Percentiles rank a stretch among this genome's conserved stretches.
phyloP scores from a whole-genome alignment of 2,888 invertebrate genomes.

The Hydrotaea diabolus region DNA sequence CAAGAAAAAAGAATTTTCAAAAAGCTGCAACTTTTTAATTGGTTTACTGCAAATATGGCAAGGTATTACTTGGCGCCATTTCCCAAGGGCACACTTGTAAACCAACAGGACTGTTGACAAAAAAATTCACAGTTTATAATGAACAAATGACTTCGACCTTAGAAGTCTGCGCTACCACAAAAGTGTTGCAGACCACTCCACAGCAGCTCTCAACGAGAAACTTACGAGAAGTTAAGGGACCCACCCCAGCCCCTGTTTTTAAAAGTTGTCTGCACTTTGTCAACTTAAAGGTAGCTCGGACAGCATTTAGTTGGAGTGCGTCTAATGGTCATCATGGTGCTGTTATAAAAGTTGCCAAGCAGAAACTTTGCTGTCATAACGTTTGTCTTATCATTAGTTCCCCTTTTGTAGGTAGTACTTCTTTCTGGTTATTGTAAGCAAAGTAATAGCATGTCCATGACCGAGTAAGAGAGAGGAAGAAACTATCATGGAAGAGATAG shows the following conservation, averaged over 20 bases:
- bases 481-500: not conserved
- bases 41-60: no score
- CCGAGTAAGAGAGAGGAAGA: no score
- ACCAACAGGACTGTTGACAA: not conserved
- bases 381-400: not conserved
- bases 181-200: not conserved
- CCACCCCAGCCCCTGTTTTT: not conserved
- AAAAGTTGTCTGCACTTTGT: not conserved
- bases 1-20: no score
- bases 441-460: not conserved
- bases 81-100: no score
- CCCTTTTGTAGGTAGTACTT: not conserved
- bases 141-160: not conserved
- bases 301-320: not conserved
- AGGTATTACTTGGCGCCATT: no score
- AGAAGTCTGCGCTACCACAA: not conserved
- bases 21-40: no score
- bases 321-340: not conserved
- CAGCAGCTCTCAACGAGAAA: not conserved
- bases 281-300: not conserved
- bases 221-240: no score
- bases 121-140: not conserved
- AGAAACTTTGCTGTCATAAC: not conserved
- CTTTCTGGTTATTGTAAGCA: not conserved
- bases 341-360: not conserved